Conservation (phyloP, 2,113 vertebrate species). For the Psammodynastes pulverulentus region DNA sequence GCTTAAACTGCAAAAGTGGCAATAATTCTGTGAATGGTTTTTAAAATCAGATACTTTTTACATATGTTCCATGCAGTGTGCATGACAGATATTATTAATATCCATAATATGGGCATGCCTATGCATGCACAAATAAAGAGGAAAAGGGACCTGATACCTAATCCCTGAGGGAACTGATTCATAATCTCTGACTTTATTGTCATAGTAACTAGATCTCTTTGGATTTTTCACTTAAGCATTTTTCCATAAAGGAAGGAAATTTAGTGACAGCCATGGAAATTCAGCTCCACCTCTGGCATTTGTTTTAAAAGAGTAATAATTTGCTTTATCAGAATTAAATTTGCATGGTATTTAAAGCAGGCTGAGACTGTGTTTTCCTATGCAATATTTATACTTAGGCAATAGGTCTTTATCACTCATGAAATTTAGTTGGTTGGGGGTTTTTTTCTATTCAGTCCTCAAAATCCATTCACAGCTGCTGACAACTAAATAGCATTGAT, state of each 20-base stretch:
- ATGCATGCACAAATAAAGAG: background rate
- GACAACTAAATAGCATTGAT: background rate
- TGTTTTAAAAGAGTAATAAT: background rate
- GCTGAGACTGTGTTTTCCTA: background rate
- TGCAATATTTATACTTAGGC: background rate
- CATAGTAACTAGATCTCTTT: background rate
- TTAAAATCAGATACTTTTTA: background rate
- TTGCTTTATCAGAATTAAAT: background rate
- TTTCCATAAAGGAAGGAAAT: background rate
- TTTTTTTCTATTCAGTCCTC: background rate
- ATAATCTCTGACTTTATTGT: background rate
- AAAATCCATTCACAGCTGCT: background rate
- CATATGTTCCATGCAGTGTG: background rate
- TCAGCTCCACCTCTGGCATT: background rate
- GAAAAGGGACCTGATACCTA: background rate
- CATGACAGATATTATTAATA: background rate
- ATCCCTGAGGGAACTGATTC: background rate
- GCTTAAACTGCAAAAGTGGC: background rate
- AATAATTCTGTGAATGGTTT: rapidly evolving
- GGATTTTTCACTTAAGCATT: background rate
- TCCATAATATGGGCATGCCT: background rate
- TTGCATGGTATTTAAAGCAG: background rate
- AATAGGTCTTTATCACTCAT: background rate
- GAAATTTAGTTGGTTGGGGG: background rate
- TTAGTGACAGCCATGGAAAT: background rate